Conservation (phyloP, 1,140 invertebrate genomes). For the Scylla paramamosain region DNA sequence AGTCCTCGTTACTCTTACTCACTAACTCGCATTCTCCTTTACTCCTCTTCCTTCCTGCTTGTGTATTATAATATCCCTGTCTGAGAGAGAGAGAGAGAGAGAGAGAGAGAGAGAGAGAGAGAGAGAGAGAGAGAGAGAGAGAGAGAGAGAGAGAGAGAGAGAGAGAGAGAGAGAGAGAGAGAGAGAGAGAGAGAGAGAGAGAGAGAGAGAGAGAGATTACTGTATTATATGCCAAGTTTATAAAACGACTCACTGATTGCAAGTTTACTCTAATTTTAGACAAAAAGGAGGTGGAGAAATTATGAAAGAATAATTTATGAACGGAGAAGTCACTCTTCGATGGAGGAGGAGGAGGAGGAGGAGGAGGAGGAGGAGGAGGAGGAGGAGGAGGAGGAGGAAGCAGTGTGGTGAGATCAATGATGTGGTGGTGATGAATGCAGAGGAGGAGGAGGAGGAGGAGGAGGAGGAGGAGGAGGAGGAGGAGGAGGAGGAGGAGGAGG, state of each 20-base stretch:
- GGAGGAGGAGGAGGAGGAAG: neutral
- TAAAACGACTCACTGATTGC: neutral
- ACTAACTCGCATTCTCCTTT: neutral
- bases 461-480: neutral
- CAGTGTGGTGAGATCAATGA: too few species aligned
- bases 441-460: neutral
- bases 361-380: neutral
- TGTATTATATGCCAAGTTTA: neutral
- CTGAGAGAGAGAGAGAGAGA: neutral
- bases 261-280: conserved; percentile 8
- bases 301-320: neutral
- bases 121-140: neutral
- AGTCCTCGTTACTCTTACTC: neutral
- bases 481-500: neutral
- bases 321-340: neutral
- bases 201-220: neutral
- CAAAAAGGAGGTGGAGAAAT: neutral
- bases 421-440: too few species aligned
- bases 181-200: neutral
- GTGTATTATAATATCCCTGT: too few species aligned
- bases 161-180: neutral
- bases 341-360: neutral
- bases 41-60: neutral
- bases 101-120: neutral
- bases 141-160: too few species aligned